Evolutionary conservation across 2,888 invertebrate species (phyloP), one percentile per base, ranked within the genome.

Genomic region (Ectemnius lituratus): DNA sequence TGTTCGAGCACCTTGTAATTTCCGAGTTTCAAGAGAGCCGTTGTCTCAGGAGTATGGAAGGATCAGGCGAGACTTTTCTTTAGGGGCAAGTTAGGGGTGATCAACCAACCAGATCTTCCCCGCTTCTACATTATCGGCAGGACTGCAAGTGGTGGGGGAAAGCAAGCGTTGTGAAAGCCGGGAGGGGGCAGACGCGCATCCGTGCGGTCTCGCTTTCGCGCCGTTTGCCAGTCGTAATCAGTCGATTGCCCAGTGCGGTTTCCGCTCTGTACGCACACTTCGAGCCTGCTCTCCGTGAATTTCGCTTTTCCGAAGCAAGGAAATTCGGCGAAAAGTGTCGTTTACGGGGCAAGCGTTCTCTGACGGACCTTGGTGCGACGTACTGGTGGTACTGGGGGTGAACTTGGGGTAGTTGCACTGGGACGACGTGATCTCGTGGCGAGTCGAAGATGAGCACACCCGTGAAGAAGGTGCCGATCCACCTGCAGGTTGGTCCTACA

Each of bases 381-480:
- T 37, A 11, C 37, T 37, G 37, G 37, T 37, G 37, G 37, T 37
- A 37, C 37, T 37, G 37, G 37, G 37, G 37, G 37, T 37, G 58
- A 60, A 37, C 28, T 37, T 27, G 46, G 45, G 49, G 56, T 27
- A n/a, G 37, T 11, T 37, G 37, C 27, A 37, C 46, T 58, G 28
- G 62, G 37, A 27, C 45, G 61, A 68, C 65, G 62, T 63, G 28
- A 71, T 46, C 59, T 45, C 23, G 3, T 6, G 47, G 18, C n/a
- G 18, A 57, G 57, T 49, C 57, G 23, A 66, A 63, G 66, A 95
- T 95, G 95, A 93, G 94, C 86, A 96, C 96, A 82, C 97, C 97
- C 81, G 97, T 97, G 84, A 98, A 98, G 92, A 98, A 98, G 92
- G 97, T 98, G 76, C 98, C 98, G 73, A 97, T 98, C 90, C 98